phyloP scores from a whole-genome alignment of 1,140 invertebrate species.

The Nasonia giraulti region DNA sequence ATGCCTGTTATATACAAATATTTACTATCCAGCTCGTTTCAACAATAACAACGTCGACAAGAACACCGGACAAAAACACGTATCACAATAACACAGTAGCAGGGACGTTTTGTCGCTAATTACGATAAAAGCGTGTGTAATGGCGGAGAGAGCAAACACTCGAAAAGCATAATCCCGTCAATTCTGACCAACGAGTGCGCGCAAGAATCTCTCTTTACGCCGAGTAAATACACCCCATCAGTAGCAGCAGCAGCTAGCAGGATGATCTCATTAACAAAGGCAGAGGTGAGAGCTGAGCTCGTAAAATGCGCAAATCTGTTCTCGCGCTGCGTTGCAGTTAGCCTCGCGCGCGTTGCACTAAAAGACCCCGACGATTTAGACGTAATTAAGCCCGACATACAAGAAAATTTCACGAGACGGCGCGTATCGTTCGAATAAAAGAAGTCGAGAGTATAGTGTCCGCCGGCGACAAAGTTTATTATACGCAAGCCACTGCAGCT shows the following conservation, averaged over 20 bases:
- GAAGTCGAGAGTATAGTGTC: neutral
- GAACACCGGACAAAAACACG: no score
- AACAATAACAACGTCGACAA: no score
- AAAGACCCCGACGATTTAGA: neutral
- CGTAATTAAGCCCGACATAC: neutral
- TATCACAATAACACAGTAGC: no score
- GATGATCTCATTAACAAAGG: neutral
- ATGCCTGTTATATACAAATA: no score
- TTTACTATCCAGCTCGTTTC: no score
- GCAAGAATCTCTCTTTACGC: neutral
- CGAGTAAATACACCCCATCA: neutral
- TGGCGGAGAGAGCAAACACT: neutral
- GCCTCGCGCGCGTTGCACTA: neutral
- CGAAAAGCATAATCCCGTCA: neutral
- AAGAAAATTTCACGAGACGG: neutral
- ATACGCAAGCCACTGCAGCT: conserved; percentile 9
- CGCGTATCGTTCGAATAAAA: neutral
- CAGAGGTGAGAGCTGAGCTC: neutral
- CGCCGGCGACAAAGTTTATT: conserved; percentile 21
- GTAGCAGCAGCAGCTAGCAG: neutral
- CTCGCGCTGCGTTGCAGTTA: neutral
- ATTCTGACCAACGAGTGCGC: neutral
- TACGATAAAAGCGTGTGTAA: neutral
- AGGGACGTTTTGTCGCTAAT: no score
- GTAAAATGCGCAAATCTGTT: conserved; percentile 2